A percentile compares a stretch with the other conserved stretches of the same genome.
Evolutionary conservation across 30 jellyfish, hydroid and myxozoan species (phyloP).

Genomic region (Phacellophora camtschatica): DNA sequence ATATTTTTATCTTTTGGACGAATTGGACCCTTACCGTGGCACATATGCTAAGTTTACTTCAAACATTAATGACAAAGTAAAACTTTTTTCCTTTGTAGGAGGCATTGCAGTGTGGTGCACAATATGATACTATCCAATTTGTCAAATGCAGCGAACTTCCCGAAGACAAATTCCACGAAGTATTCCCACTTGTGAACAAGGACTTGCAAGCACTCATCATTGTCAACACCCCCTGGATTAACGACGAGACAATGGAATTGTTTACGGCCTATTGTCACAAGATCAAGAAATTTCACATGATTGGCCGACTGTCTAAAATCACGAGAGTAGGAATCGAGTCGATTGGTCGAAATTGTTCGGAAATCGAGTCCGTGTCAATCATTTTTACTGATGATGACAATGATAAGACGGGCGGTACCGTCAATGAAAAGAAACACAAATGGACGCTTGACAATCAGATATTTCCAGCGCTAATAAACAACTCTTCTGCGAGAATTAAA

Average conservation of each 20-base stretch:
- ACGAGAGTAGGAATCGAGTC: conserved; percentile 97
- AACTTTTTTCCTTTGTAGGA: conserved; percentile 2
- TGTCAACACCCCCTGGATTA: conserved; percentile 83
- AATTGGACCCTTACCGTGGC: no score
- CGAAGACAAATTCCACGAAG: conserved; percentile 80
- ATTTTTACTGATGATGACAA: conserved; percentile 73
- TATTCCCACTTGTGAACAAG: conserved; percentile 76
- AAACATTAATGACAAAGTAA: background rate
- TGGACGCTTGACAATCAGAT: conserved; percentile 88
- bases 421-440: conserved; percentile 51
- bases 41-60: no score
- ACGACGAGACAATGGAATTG: conserved; percentile 91
- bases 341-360: conserved; percentile 90
- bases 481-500: conserved; percentile 76
- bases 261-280: conserved; percentile 92
- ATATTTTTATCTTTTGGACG: no score
- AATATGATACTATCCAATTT: conserved; percentile 64
- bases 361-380: conserved; percentile 81
- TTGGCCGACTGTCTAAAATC: conserved; percentile 79
- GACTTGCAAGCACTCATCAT: conserved; percentile 74
- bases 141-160: conserved; percentile 71
- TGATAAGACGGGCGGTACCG: conserved; percentile 45
- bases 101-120: conserved; percentile 64
- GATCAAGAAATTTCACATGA: conserved; percentile 74
- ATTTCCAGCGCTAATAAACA: conserved; percentile 91